Conservation (phyloP, 2,888 invertebrate species). For the Tiliacea citrago region DNA sequence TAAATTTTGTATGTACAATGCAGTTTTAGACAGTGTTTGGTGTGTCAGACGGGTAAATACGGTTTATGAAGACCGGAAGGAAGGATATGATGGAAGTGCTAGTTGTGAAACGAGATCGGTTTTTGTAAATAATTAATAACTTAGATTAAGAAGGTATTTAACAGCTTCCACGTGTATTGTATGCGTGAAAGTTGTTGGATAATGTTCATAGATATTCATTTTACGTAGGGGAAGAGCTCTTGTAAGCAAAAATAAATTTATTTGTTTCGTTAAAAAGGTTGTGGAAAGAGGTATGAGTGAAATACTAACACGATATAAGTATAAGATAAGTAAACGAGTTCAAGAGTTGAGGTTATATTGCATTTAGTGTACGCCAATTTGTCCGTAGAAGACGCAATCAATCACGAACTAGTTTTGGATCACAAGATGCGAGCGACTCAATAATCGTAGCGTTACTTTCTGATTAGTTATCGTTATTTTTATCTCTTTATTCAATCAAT, state of each 20-base stretch:
- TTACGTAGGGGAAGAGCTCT: background rate
- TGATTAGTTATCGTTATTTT: too few species aligned
- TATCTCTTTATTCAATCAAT: too few species aligned
- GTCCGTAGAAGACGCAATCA: too few species aligned
- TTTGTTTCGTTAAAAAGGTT: background rate
- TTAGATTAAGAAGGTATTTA: too few species aligned
- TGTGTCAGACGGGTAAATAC: background rate
- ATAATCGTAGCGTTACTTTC: too few species aligned
- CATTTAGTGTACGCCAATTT: too few species aligned
- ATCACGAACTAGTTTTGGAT: too few species aligned
- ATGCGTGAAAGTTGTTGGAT: background rate
- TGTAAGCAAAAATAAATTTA: background rate
- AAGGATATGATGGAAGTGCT: background rate
- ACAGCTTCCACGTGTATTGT: background rate
- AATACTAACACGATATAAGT: too few species aligned
- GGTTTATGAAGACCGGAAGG: background rate
- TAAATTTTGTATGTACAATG: constrained; percentile 23
- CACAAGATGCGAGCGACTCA: too few species aligned
- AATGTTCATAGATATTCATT: background rate
- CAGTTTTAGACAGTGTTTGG: background rate
- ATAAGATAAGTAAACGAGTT: background rate
- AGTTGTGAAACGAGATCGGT: background rate
- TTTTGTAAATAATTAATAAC: constrained; percentile 6
- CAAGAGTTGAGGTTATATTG: background rate
- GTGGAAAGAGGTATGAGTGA: background rate